phyloP scores from a whole-genome alignment of 2,113 vertebrate genomes.

The Bufo bufo region DNA sequence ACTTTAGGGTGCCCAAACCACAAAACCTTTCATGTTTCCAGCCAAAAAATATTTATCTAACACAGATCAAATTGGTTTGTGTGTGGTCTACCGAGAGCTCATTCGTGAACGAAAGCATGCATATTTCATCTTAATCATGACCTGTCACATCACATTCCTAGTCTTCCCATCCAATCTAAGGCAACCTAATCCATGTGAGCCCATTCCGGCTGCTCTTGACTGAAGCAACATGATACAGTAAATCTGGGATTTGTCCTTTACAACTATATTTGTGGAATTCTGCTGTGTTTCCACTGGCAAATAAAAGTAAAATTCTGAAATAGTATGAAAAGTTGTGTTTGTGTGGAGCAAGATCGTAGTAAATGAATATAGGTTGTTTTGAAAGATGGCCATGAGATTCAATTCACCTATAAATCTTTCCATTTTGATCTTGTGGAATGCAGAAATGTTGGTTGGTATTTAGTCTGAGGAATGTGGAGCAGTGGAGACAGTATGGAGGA shows the following conservation, averaged over 20 bases:
- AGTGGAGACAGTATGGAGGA: not conserved
- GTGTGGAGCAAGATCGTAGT: not conserved
- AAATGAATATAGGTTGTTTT: not conserved
- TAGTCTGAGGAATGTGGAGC: not conserved
- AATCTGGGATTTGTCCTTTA: not conserved
- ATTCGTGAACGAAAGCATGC: slow-evolving; percentile 17
- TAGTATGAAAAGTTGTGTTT: not conserved
- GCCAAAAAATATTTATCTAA: slow-evolving; percentile 21
- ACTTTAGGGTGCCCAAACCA: slow-evolving; percentile 4
- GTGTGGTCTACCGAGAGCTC: not conserved
- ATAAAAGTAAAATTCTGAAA: not conserved
- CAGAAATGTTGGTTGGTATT: not conserved
- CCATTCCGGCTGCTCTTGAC: not conserved
- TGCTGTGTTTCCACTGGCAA: not conserved
- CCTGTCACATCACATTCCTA: slow-evolving; percentile 19
- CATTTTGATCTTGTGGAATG: slow-evolving; percentile 10
- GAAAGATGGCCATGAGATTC: not conserved
- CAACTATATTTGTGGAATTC: not conserved
- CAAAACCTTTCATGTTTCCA: not conserved
- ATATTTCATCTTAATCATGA: not conserved
- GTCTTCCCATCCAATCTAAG: not conserved
- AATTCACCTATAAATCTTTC: not conserved
- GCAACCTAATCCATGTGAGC: not conserved
- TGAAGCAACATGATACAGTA: slow-evolving; percentile 12
- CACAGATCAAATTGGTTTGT: slow-evolving; percentile 8